These are phyloP conservation scores for Mormyrops attenuatus DNA, from an alignment of 2,797 vertebrate genomes.

Conservation along the genomic window DNA sequence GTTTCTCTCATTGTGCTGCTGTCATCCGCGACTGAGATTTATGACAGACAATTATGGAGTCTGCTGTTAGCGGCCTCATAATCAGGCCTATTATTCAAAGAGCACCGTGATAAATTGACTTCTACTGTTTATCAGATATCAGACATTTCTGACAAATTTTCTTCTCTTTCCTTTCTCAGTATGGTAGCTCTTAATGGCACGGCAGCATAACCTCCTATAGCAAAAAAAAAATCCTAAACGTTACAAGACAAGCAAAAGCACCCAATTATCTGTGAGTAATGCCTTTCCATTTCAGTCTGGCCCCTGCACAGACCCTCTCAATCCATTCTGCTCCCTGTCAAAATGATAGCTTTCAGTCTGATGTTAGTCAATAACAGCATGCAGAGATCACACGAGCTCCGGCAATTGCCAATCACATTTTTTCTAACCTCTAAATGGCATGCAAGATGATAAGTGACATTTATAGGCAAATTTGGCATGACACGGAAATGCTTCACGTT, in stretches of 20 bases:
- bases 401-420: constrained; percentile 20
- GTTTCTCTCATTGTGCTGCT: constrained; percentile 80
- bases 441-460: constrained; percentile 1
- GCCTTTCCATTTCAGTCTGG: constrained; percentile 60
- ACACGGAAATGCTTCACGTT: background rate
- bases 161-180: constrained; percentile 76
- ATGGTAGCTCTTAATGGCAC: constrained; percentile 78
- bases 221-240: constrained; percentile 53
- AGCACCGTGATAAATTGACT: constrained; percentile 87
- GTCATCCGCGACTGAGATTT: constrained; percentile 83
- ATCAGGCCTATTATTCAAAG: constrained; percentile 91
- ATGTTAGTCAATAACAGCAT: constrained; percentile 31
- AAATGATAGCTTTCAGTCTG: constrained; percentile 36
- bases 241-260: constrained; percentile 65
- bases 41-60: constrained; percentile 89
- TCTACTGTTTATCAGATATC: constrained; percentile 86
- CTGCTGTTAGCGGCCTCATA: constrained; percentile 90
- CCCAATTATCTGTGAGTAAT: constrained; percentile 75
- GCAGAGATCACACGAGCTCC: constrained; percentile 16
- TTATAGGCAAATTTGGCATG: constrained; percentile 2
- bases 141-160: constrained; percentile 74
- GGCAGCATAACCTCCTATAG: constrained; percentile 64
- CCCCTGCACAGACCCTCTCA: constrained; percentile 27
- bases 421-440: constrained; percentile 15
- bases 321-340: constrained; percentile 21